phyloP scores from a whole-genome alignment of 1,140 invertebrate genomes.

The Drosophila melanogaster region Release_6_plus_ISO1_MT NT_037436.4:21779501-21780000 shows the following conservation, averaged over 20 bases:
- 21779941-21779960: constrained; percentile 30
- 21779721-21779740: constrained; percentile 31
- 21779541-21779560: no score
- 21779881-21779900: constrained; percentile 42
- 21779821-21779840: constrained; percentile 46
- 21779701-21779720: constrained; percentile 27
- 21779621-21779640: no score
- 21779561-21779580: no score
- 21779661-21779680: neutral
- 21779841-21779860: constrained; percentile 10
- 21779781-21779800: constrained; percentile 55
- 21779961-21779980: constrained; percentile 12
- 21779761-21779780: constrained; percentile 36
- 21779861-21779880: constrained; percentile 19
- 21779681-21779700: neutral
- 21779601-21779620: no score
- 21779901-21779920: constrained; percentile 44
- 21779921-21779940: constrained; percentile 22
- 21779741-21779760: constrained; percentile 29
- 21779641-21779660: no score
- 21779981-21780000: constrained; percentile 56
- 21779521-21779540: no score
- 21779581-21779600: no score
- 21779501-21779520: neutral
- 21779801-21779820: constrained; percentile 71